These are phyloP conservation scores for Microctenopoma steveboyesi DNA, from an alignment of 2,797 vertebrate genomes.

Conservation along the genomic window DNA sequence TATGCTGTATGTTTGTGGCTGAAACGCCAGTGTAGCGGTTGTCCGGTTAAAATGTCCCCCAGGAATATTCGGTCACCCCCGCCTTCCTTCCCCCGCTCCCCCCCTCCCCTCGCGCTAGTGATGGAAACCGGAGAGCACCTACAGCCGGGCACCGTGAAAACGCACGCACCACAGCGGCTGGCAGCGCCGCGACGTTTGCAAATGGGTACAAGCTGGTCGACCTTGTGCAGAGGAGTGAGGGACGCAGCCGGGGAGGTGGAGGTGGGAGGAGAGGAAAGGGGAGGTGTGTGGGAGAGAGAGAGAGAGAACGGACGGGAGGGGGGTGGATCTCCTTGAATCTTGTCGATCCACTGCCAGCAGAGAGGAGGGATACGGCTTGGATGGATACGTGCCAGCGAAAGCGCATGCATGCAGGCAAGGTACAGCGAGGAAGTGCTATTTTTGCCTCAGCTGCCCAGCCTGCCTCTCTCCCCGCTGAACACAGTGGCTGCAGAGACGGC, in stretches of 20 bases:
- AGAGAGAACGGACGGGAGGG: neutral
- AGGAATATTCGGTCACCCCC: conserved; percentile 58
- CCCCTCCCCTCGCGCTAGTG: conserved; percentile 35
- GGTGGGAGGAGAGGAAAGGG: conserved; percentile 13
- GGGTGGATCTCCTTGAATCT: conserved; percentile 66
- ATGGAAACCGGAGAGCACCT: conserved; percentile 31
- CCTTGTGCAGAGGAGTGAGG: conserved; percentile 75
- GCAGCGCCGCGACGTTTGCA: conserved; percentile 63
- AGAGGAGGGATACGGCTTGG: conserved; percentile 43
- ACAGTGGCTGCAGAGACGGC: conserved; percentile 3
- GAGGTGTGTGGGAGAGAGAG: neutral
- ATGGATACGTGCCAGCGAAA: conserved; percentile 64
- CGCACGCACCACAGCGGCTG: conserved; percentile 51
- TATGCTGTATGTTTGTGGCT: conserved; percentile 52
- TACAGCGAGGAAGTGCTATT: conserved; percentile 69
- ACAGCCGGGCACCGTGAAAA: conserved; percentile 48
- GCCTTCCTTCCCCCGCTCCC: conserved; percentile 16
- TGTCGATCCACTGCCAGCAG: conserved; percentile 56
- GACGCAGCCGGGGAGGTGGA: conserved; percentile 55
- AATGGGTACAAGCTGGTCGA: conserved; percentile 73
- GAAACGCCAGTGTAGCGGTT: conserved; percentile 56
- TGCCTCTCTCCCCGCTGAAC: no score
- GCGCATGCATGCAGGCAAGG: conserved; percentile 59
- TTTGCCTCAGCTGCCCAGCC: conserved; percentile 59
- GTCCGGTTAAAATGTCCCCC: conserved; percentile 72